phyloP scores from a whole-genome alignment of 2,113 vertebrate species.

The Neotoma lepida region DNA sequence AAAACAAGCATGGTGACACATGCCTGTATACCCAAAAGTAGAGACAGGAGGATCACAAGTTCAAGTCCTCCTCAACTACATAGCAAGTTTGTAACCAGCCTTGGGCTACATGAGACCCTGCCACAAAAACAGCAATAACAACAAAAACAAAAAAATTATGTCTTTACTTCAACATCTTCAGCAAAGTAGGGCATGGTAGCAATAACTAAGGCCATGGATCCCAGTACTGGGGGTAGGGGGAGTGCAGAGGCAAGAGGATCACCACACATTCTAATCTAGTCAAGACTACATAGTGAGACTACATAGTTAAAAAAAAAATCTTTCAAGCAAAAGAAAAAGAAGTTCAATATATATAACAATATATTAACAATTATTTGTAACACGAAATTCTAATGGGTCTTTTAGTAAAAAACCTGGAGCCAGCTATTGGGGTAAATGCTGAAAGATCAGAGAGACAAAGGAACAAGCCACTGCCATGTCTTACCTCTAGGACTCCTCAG shows the following conservation, averaged over 20 bases:
- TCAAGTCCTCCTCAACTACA: not conserved
- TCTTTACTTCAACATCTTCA: conserved; percentile 6
- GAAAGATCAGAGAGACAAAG: no score
- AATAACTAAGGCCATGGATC: not conserved
- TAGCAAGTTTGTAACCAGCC: no score
- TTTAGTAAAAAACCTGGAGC: no score
- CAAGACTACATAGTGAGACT: not conserved
- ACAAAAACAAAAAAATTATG: not conserved
- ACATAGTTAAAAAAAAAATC: not conserved
- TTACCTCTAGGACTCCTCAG: no score
- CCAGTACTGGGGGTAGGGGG: not conserved
- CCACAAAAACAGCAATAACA: not conserved
- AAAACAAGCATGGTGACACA: not conserved
- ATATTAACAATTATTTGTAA: conserved; percentile 21
- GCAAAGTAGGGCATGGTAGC: not conserved
- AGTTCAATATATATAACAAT: not conserved
- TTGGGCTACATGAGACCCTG: not conserved
- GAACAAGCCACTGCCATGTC: no score
- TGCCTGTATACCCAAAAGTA: not conserved
- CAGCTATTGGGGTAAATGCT: no score
- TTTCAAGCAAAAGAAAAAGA: not conserved
- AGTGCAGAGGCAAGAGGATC: not conserved
- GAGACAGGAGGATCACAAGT: not conserved
- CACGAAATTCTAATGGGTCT: no score
- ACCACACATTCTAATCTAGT: not conserved